Base-by-base conservation (phyloP, 2,888 invertebrate species). In the Folsomia candida region DNA sequence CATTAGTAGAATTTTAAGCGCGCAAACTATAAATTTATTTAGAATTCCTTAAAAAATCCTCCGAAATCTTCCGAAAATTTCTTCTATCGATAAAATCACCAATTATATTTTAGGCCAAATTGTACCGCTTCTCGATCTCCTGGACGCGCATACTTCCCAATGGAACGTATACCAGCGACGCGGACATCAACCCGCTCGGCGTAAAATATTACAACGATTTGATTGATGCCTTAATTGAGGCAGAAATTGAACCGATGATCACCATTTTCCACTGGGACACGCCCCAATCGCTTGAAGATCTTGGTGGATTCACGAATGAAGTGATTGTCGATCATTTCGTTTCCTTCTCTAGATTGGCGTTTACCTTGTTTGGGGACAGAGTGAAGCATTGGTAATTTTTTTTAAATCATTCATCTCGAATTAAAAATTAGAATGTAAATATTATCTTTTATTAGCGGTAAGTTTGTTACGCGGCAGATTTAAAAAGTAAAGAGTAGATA, bases 141-240 rank as follows among this genome's bases (percentile, higher is more conserved):
- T 86, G 85, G 85, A 79, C 83, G 1, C 80, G 85, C 25, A 80
- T 86, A 14, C 77, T 85, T 57, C 83, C 85, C 0, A 81, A 82
- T 69, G 84, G 82, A 59, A 73, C 69, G 1, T 57, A 61, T 4
- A 72, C 11, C 2, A 22, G 54, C 20, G 9, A 9, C 9, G 6
- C 6, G 4, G 25, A 27, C 9, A 27, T 64, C 2, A 68, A 73
- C 63, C 83, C 86, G 51, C 85, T 87, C 1, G 94, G 91, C 22
- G 85, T 94, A 14, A 84, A 87, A 71, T 92, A 92, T 83, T 94
- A 94, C 82, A 89, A 88, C 80, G 87, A 89, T 76, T 83, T 94
- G 60, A 90, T 93, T 67, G 85, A 91, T 80, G 89, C 88, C 79
- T 85, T 93, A 4, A 76, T 89, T 4, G 84, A 82, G 0, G 84